phyloP scores from a whole-genome alignment of 2,113 vertebrate species.

The Tychaedon coryphoeus region DNA sequence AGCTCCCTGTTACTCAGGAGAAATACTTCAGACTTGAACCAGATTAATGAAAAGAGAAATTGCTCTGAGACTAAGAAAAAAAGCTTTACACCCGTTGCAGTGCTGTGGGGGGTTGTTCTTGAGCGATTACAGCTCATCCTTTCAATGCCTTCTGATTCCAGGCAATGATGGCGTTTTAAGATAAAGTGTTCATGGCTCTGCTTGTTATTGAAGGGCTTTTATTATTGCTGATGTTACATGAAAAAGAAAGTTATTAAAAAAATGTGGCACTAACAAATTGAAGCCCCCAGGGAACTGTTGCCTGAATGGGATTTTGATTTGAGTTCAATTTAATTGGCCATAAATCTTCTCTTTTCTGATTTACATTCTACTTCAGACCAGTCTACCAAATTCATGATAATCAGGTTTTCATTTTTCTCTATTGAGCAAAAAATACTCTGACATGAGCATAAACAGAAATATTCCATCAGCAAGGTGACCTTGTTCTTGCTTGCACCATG shows the following conservation, averaged over 20 bases:
- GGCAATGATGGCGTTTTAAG: slow-evolving; percentile 40
- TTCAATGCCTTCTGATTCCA: slow-evolving; percentile 10
- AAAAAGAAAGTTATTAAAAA: slow-evolving; percentile 63
- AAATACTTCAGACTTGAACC: background rate
- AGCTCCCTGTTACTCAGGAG: background rate
- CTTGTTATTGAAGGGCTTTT: slow-evolving; percentile 41
- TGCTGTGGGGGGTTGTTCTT: background rate
- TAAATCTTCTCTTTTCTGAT: slow-evolving; percentile 56
- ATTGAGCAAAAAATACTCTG: slow-evolving; percentile 20
- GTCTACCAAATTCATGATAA: slow-evolving; percentile 58
- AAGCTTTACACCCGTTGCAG: background rate
- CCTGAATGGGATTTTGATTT: slow-evolving; percentile 66
- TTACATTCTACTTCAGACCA: slow-evolving; percentile 43
- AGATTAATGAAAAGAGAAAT: slow-evolving; percentile 23
- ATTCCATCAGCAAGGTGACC: slow-evolving; percentile 65
- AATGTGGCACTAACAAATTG: slow-evolving; percentile 59
- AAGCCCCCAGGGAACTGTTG: slow-evolving; percentile 56
- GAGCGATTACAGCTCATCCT: background rate
- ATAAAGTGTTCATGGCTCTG: background rate
- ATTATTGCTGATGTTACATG: slow-evolving; percentile 54
- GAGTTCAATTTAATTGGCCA: slow-evolving; percentile 68
- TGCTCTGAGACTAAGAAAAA: background rate
- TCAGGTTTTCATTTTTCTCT: slow-evolving; percentile 53
- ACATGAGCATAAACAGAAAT: slow-evolving; percentile 46
- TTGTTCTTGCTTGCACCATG: background rate